phyloP scores from a whole-genome alignment of 2,113 vertebrate species.

The Amphiprion ocellaris region DNA sequence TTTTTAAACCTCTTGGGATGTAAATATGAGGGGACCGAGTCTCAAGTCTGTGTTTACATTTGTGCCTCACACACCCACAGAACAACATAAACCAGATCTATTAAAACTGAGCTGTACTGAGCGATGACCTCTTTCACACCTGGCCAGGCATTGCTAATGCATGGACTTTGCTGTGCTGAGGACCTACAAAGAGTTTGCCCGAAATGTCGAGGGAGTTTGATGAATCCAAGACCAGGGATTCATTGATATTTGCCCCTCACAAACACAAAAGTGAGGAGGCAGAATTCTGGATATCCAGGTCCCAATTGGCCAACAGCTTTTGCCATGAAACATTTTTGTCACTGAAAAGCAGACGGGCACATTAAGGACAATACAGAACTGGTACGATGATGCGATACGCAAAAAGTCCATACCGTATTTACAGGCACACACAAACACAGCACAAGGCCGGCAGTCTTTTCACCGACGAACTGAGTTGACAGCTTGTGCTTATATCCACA shows the following conservation, averaged over 20 bases:
- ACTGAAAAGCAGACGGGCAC: background rate
- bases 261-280: slow-evolving; percentile 23
- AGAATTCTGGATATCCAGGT: background rate
- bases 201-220: slow-evolving; percentile 15
- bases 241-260: slow-evolving; percentile 25
- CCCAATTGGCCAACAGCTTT: background rate
- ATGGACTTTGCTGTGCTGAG: background rate
- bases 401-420: background rate
- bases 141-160: slow-evolving; percentile 10
- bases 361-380: background rate
- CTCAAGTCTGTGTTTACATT: slow-evolving; percentile 47
- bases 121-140: slow-evolving; percentile 37
- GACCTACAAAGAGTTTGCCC: slow-evolving; percentile 13
- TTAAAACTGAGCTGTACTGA: background rate
- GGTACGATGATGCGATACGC: slow-evolving; percentile 1
- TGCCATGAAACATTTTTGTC: slow-evolving; percentile 15
- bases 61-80: background rate
- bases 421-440: background rate
- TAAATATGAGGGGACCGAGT: slow-evolving; percentile 26
- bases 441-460: slow-evolving; percentile 14
- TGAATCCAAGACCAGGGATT: slow-evolving; percentile 20
- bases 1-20: slow-evolving; percentile 21
- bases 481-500: slow-evolving; percentile 38
- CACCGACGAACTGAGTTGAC: slow-evolving; percentile 35
- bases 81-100: background rate